These are phyloP conservation scores for Etheostoma cragini DNA, from an alignment of 2,113 vertebrate species.

Conservation along the genomic window DNA sequence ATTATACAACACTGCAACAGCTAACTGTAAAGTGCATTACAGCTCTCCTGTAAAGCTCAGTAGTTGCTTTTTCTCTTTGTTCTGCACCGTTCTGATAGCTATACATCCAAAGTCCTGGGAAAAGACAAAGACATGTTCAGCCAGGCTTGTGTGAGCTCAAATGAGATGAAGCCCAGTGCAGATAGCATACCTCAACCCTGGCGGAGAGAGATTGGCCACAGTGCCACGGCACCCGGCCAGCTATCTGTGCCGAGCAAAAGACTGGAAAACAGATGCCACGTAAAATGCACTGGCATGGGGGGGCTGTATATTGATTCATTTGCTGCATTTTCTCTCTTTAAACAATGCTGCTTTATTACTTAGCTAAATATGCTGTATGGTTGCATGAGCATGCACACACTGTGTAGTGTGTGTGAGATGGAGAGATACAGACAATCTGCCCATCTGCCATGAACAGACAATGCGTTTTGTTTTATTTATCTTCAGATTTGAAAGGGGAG, in stretches of 20 bases:
- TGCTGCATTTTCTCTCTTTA: constrained; percentile 81
- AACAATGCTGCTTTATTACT: constrained; percentile 80
- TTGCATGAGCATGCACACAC: constrained; percentile 62
- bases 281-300: constrained; percentile 81
- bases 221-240: constrained; percentile 73
- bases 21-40: constrained; percentile 33
- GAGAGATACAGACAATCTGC: no score
- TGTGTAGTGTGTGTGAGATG: constrained; percentile 13
- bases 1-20: constrained; percentile 26
- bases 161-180: constrained; percentile 73
- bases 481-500: no score
- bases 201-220: constrained; percentile 75
- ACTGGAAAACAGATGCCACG: constrained; percentile 85
- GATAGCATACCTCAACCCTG: constrained; percentile 75
- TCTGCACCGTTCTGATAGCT: constrained; percentile 59
- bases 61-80: constrained; percentile 42
- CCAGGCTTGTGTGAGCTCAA: constrained; percentile 54
- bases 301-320: constrained; percentile 80
- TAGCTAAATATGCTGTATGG: constrained; percentile 74
- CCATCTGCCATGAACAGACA: no score
- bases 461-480: no score
- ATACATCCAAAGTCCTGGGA: constrained; percentile 58
- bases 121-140: constrained; percentile 60
- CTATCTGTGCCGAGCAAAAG: constrained; percentile 79
- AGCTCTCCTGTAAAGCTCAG: constrained; percentile 37